Evolutionary conservation across 1,140 invertebrate species (phyloP).

Genomic region (Drosophila mojavensis): DNA sequence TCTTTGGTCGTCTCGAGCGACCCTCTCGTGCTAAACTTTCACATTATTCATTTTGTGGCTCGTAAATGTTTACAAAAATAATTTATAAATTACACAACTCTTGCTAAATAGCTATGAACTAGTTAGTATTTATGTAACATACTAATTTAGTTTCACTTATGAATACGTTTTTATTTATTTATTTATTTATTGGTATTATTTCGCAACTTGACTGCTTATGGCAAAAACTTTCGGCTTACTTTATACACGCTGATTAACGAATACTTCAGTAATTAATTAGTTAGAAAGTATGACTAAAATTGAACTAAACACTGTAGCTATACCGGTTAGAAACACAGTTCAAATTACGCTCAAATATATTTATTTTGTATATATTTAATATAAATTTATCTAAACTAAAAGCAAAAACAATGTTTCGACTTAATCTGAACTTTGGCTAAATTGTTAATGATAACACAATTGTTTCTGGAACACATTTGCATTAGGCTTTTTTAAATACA

Average conservation of each 20-base stretch:
- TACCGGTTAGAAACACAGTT: slow-evolving; percentile 31
- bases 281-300: slow-evolving; percentile 35
- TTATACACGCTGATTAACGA: slow-evolving; percentile 23
- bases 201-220: neutral
- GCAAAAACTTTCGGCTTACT: slow-evolving; percentile 8
- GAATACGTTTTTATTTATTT: slow-evolving; percentile 17
- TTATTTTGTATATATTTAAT: slow-evolving; percentile 1
- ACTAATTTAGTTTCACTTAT: slow-evolving; percentile 39
- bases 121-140: slow-evolving; percentile 46
- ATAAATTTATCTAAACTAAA: slow-evolving; percentile 64
- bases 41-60: slow-evolving; percentile 40
- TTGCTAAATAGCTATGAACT: slow-evolving; percentile 49
- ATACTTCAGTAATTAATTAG: neutral
- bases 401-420: slow-evolving; percentile 44
- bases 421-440: slow-evolving; percentile 68
- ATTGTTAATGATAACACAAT: slow-evolving; percentile 62
- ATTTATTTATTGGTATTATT: neutral
- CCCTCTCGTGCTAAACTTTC: slow-evolving; percentile 22
- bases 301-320: slow-evolving; percentile 51
- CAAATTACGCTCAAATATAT: slow-evolving; percentile 28
- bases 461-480: slow-evolving; percentile 73
- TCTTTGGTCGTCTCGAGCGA: slow-evolving; percentile 1
- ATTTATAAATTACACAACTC: slow-evolving; percentile 79
- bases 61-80: slow-evolving; percentile 80
- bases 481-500: slow-evolving; percentile 45